Percentiles rank a stretch among this genome's conserved stretches.
Evolutionary conservation across 2,113 vertebrate species (phyloP).

Genomic region (Campylomormyrus numenius): DNA sequence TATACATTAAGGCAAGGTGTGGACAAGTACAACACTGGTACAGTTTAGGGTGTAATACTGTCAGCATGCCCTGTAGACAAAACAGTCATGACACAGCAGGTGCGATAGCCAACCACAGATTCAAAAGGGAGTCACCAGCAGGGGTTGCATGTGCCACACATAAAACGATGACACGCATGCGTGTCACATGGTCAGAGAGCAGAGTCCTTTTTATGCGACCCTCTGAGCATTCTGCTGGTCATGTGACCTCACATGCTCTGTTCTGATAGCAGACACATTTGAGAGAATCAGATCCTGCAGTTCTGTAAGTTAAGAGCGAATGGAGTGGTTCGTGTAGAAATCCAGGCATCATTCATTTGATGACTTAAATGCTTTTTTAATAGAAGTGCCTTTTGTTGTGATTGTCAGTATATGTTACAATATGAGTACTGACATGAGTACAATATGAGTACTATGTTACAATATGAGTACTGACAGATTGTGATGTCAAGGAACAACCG

Average conservation of each 20-base stretch:
- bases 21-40: not conserved
- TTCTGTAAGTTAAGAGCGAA: not conserved
- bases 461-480: not conserved
- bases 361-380: not conserved
- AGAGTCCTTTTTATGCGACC: not conserved
- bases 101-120: not conserved
- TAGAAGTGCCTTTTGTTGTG: not conserved
- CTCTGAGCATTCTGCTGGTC: not conserved
- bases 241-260: not conserved
- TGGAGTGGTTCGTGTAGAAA: not conserved
- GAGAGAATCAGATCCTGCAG: not conserved
- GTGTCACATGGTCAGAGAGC: not conserved
- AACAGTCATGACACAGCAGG: not conserved
- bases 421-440: no score
- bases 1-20: not conserved
- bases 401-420: not conserved
- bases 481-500: not conserved
- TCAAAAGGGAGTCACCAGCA: not conserved
- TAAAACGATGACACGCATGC: not conserved
- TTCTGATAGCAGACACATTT: not conserved
- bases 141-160: not conserved
- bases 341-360: not conserved
- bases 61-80: not conserved
- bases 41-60: not conserved
- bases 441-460: no score